Evolutionary conservation across 2,113 vertebrate genomes (phyloP), one percentile per base, ranked within the genome.

Genomic region (Clarias magur): DNA sequence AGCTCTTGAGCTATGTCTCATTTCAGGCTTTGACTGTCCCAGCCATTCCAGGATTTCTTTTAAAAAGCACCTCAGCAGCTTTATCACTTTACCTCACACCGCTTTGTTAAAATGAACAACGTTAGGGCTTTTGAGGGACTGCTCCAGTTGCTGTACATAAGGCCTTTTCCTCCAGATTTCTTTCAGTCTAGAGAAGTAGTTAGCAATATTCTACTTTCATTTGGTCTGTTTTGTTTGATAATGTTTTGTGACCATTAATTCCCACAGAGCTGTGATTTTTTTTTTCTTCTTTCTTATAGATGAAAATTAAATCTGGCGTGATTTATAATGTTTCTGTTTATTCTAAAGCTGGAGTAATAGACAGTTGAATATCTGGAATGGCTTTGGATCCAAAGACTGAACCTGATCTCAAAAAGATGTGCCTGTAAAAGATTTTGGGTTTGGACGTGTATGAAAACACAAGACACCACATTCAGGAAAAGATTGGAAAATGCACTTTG

Each of bases 31-130:
- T 80, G 19, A 65, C 60, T 82, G 48, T 60, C 70, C 34, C 57
- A 82, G 60, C 87, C 87, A 85, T 86, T 83, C 86, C 86, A 84
- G 59, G 62, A 83, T 87, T 87, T 79, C 72, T 84, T 87, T 62
- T 30, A 59, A 84, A 62, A 59, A 54, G 30, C 9, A 56, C 63
- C 78, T 70, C 16, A 48, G 25, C 54, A 62, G 62, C 62, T 11
- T 63, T 67, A 54, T 68, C 72, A 87, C 30, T 21, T 86, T 76
- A 68, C 16, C 19, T 38, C 42, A n/a, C 30, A 70, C 10, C 75
- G 67, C 67, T 70, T 70, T 19, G 38, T 81, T 81, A 42, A 62
- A 81, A 34, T 19, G 75, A 75, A 57, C 70, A 78, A 27, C 57
- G 53, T 30, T 59, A 25, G 16, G n/a, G 48, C 25, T 53, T 42